Conservation (phyloP, 2,113 vertebrate species). For the Pelmatolapia mariae region DNA sequence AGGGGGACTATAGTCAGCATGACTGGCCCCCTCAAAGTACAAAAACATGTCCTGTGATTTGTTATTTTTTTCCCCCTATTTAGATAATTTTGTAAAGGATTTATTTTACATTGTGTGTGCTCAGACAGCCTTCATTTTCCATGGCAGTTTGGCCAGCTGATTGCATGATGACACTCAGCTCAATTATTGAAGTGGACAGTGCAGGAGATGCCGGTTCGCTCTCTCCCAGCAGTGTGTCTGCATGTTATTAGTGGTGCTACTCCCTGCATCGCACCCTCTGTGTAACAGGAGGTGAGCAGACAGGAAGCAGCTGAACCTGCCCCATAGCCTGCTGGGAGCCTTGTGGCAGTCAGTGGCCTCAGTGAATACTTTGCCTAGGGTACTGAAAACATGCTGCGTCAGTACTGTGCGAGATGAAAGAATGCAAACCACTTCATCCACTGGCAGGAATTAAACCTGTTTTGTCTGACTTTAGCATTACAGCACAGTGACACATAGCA, state of each 20-base stretch:
- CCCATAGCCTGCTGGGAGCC: slow-evolving; percentile 46
- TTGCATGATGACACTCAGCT: not conserved
- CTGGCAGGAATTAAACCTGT: not conserved
- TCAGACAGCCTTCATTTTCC: not conserved
- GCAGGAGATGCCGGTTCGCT: not conserved
- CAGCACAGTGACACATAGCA: not conserved
- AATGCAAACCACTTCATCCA: not conserved
- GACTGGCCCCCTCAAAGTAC: slow-evolving; percentile 31
- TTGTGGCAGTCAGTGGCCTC: slow-evolving; percentile 28
- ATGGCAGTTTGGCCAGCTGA: not conserved
- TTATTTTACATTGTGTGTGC: not conserved
- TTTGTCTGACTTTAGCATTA: not conserved
- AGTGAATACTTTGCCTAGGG: slow-evolving; percentile 3
- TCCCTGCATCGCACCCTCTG: slow-evolving; percentile 34
- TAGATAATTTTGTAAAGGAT: not conserved
- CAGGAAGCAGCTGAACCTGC: slow-evolving; percentile 57
- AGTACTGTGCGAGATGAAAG: not conserved
- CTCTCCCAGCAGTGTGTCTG: not conserved
- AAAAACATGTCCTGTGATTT: not conserved
- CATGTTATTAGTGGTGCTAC: slow-evolving; percentile 4
- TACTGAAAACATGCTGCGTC: slow-evolving; percentile 15
- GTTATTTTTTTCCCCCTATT: not conserved
- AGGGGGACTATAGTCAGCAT: slow-evolving; percentile 42
- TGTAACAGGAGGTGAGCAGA: slow-evolving; percentile 62
- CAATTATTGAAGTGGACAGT: not conserved